These are phyloP conservation scores for Pipistrellus nathusii DNA, from an alignment of 2,797 vertebrate genomes.

Conservation along the genomic window DNA sequence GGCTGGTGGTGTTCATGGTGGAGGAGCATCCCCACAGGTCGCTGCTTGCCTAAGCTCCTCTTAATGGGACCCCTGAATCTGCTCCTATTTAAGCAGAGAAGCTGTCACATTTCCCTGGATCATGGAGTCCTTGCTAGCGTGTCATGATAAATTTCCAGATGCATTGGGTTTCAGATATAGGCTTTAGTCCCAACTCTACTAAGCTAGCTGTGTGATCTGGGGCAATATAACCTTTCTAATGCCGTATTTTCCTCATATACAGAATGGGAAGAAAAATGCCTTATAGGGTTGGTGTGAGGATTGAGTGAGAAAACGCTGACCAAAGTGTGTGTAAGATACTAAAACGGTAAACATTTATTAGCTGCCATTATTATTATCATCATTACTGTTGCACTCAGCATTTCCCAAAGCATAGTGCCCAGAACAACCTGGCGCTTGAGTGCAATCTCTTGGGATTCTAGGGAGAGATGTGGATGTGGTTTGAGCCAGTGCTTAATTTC, in stretches of 20 bases:
- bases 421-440: not conserved
- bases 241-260: not conserved
- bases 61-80: not conserved
- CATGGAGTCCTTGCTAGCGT: accelerated
- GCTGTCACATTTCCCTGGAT: not conserved
- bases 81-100: not conserved
- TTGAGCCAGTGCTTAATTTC: not conserved
- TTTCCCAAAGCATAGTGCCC: not conserved
- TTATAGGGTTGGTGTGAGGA: not conserved
- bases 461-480: not conserved
- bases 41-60: not conserved
- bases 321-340: too few species aligned
- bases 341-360: not conserved
- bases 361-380: not conserved
- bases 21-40: too few species aligned
- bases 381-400: not conserved
- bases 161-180: not conserved
- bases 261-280: not conserved
- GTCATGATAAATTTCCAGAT: not conserved
- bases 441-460: not conserved
- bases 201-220: not conserved
- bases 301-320: not conserved
- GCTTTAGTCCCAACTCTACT: not conserved
- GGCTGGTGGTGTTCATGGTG: not conserved
- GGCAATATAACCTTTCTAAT: not conserved